Base-by-base conservation (phyloP, 2,797 vertebrate species). In the Odontamblyopus lacepedii region DNA sequence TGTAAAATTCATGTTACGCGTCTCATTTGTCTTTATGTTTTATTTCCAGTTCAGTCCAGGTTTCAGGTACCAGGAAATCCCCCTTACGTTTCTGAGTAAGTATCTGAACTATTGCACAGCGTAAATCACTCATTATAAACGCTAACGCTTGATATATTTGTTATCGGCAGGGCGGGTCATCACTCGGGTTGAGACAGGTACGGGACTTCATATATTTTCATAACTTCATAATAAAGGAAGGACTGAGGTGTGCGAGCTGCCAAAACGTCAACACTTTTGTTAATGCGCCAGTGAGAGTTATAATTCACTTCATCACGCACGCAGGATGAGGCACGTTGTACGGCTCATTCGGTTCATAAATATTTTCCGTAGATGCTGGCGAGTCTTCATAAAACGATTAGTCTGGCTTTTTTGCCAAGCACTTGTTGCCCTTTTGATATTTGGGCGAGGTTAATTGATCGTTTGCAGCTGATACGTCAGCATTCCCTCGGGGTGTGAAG, bases 21-120 rank as follows among this genome's bases (percentile, higher is more conserved):
- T 29, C 41, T 66, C 51, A 66, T 69, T 60, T 8, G 5, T 35
- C 2, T 23, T 23, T 35, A 26, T 35, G 38, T 38, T 38, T 38
- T 38, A 44, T 86, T 92, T 87, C 65, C 83, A 99, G 98, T 97
- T 92, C 85, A 92, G 94, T 80, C 91, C 93, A 75, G 96, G 96
- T 68, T 96, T 94, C 89, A 95, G 84, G 85, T 99, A 97, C 91
- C 91, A 96, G 88, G 97, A 98, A 91, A 97, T 99, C 72, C 97
- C 96, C 15, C 85, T 96, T 55, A 96, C 95, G 1, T 95, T 96
- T 89, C 88, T 97, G 79, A 95, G 97, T 99, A 96, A 96, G 96
- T 97, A 75, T 0, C 35, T 29, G 26, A 23, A 44, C 6, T 26
- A 41, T 44, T 6, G 1, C 23, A 9, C 4, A 1, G 2, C 0